phyloP scores from a whole-genome alignment of 2,888 invertebrate genomes.

The Epirrhoe alternata region DNA sequence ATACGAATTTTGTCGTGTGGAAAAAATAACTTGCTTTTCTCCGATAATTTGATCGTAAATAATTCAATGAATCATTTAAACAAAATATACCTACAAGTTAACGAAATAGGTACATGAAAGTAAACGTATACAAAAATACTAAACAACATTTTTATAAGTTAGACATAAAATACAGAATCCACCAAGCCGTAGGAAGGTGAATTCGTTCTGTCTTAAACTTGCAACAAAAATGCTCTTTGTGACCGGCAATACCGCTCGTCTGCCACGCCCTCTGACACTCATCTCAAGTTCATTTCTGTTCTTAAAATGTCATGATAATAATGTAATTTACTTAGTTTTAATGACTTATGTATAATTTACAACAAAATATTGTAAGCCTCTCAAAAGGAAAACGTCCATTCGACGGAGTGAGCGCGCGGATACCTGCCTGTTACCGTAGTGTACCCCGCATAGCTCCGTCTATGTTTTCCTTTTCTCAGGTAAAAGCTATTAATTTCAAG shows the following conservation, averaged over 20 bases:
- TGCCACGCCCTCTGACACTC: conserved; percentile 54
- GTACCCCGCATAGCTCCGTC: conserved; percentile 73
- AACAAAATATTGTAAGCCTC: conserved; percentile 72
- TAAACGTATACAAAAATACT: conserved; percentile 24
- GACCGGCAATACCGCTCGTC: conserved; percentile 59
- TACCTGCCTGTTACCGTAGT: conserved; percentile 59
- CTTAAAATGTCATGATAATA: conserved; percentile 44
- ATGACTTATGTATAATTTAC: conserved; percentile 52
- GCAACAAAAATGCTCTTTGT: conserved; percentile 32
- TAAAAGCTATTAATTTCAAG: conserved; percentile 62
- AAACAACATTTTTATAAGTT: conserved; percentile 31
- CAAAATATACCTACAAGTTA: conserved; percentile 23
- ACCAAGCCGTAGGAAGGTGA: conserved; percentile 38
- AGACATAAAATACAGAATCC: conserved; percentile 31
- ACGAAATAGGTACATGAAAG: conserved; percentile 30
- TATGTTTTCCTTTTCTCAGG: conserved; percentile 75
- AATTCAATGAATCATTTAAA: conserved; percentile 42
- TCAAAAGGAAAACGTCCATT: conserved; percentile 72
- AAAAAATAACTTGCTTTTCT: conserved; percentile 64
- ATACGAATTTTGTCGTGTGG: conserved; percentile 67
- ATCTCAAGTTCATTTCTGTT: conserved; percentile 46
- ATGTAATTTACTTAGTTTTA: conserved; percentile 42
- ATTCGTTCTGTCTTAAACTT: conserved; percentile 51
- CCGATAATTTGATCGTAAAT: conserved; percentile 60
- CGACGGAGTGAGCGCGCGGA: conserved; percentile 68